Evolutionary conservation across 2,888 invertebrate genomes (phyloP).

Genomic region (Lottia gigantea): DNA sequence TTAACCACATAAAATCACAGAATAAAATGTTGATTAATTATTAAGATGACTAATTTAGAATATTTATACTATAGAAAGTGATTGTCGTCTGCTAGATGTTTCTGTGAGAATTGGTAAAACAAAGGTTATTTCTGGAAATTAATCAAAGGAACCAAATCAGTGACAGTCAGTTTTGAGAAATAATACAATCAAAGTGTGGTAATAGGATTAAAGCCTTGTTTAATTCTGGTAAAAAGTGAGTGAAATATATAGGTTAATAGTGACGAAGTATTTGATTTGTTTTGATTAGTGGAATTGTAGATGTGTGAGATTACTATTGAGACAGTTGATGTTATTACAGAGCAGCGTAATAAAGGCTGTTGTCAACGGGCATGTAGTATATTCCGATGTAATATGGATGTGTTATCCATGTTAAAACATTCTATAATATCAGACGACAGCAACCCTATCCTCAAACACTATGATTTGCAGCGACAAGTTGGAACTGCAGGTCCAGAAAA

Average conservation of each 20-base stretch:
- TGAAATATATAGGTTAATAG: not conserved
- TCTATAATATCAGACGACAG: conserved; percentile 64
- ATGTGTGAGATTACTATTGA: not conserved
- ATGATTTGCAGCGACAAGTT: conserved; percentile 85
- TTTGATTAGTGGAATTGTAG: conserved; percentile 1
- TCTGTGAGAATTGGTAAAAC: too few relatives aligned
- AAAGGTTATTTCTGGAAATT: too few relatives aligned
- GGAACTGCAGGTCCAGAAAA: conserved; percentile 88
- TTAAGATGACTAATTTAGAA: too few relatives aligned
- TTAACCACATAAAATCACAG: too few relatives aligned
- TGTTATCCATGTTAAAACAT: conserved; percentile 60
- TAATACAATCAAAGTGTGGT: not conserved
- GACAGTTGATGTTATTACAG: not conserved
- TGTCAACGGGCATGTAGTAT: conserved; percentile 28
- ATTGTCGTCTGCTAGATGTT: too few relatives aligned
- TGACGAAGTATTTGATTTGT: not conserved
- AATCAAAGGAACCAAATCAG: too few relatives aligned
- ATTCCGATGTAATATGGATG: conserved; percentile 53
- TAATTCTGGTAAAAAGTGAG: not conserved
- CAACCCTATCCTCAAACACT: conserved; percentile 85
- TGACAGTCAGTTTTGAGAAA: too few relatives aligned
- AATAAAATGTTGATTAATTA: too few relatives aligned
- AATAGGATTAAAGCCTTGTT: not conserved
- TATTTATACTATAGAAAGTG: too few relatives aligned
- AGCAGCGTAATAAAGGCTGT: not conserved